Evolutionary conservation across 2,888 invertebrate genomes (phyloP).

Genomic region (Idaea biselata): DNA sequence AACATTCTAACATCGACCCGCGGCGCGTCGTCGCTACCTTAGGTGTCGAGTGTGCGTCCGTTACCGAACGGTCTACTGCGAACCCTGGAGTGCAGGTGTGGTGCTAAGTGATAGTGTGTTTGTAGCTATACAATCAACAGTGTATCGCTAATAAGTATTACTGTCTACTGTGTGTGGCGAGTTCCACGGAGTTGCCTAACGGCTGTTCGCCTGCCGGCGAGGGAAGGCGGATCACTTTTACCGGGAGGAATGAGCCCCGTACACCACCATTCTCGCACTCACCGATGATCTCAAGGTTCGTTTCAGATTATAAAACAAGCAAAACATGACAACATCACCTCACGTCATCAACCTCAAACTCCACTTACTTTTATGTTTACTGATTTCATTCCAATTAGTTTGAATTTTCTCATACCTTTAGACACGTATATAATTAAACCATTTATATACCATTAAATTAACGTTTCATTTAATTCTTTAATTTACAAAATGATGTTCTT

Average conservation of each 20-base stretch:
- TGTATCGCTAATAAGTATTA: constrained; percentile 76
- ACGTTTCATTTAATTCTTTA: neutral
- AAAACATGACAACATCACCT: constrained; percentile 56
- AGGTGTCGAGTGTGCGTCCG: constrained; percentile 67
- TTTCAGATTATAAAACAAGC: constrained; percentile 30
- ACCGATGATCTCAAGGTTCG: constrained; percentile 78
- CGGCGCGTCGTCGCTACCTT: constrained; percentile 68
- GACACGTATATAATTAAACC: neutral
- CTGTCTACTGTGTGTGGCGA: constrained; percentile 61
- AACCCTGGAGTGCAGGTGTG: constrained; percentile 67
- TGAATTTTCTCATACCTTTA: constrained; percentile 31
- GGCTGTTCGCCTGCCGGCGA: constrained; percentile 75
- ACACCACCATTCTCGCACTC: constrained; percentile 71
- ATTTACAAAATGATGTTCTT: neutral
- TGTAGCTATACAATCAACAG: constrained; percentile 73
- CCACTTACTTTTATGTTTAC: constrained; percentile 53
- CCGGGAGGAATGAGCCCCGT: constrained; percentile 80
- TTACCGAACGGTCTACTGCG: constrained; percentile 67
- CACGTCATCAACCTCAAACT: constrained; percentile 56
- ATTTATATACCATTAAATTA: neutral
- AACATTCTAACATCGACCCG: constrained; percentile 55
- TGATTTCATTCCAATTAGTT: constrained; percentile 59
- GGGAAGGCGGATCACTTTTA: constrained; percentile 71
- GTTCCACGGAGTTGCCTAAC: constrained; percentile 68
- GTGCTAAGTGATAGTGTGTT: constrained; percentile 78